Evolutionary conservation across 2,888 invertebrate genomes (phyloP), one percentile per base, ranked within the genome.

Genomic region (Yponomeuta cagnagella): DNA sequence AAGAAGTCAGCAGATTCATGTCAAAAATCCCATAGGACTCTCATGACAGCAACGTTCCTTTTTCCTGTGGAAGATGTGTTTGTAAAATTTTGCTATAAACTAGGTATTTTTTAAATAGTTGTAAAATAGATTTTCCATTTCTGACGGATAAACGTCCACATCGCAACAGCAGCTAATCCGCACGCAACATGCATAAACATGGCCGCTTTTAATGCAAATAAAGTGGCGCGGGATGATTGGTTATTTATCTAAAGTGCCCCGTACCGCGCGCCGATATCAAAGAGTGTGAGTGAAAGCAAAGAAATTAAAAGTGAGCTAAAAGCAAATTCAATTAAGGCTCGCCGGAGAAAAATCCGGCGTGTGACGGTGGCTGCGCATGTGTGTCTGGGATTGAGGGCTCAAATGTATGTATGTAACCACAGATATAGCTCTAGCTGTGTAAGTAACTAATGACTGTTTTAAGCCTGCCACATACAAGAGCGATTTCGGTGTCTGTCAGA

Each of bases 291-390:
- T 79, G 82, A 82, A 82, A 80, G 84, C 82, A 87, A 90, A 90
- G 88, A 90, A 90, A 90, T 90, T 88, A 88, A 89, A 89, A 86
- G 79, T 83, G 81, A 78, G 81, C 84, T 82, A 78, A 82, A 86
- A 87, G 83, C 83, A 83, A 87, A 89, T 90, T 87, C 86, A 87
- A 90, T 90, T 89, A 89, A 82, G 82, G 81, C 79, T 76, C 78
- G 80, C 82, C 79, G 78, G 85, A 81, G 84, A 83, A 84, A 85
- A 83, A 81, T 77, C 76, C 77, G 37, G 37, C 43, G 37, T 52
- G 15, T 33, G 23, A n/a, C 63, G 63, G 43, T 43, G 65, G 52
- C 12, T 58, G 52, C 12, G 52, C 52, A 9, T 12, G 52, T 58
- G 52, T 58, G 52, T 58, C 15, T 58, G 52, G 52, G 52, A 15